phyloP scores from a whole-genome alignment of 2,113 vertebrate genomes.

The Eptesicus fuscus region DNA sequence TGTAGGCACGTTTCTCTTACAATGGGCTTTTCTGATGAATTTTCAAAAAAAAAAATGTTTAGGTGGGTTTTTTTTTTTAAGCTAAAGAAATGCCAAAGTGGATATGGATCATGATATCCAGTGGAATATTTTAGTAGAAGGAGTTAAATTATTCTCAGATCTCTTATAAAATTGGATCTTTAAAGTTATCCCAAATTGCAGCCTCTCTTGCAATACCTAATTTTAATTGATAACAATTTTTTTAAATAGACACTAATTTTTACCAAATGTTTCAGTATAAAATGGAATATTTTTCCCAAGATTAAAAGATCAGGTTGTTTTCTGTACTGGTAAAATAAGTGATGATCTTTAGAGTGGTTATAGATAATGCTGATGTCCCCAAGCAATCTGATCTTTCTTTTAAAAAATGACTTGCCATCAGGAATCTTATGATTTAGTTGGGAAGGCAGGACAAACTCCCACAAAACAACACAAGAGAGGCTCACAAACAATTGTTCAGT shows the following conservation, averaged over 20 bases:
- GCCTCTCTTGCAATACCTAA: background rate
- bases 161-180: constrained; percentile 36
- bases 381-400: background rate
- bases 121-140: background rate
- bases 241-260: constrained; percentile 23
- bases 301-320: constrained; percentile 18
- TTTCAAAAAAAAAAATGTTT: background rate
- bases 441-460: background rate
- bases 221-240: constrained; percentile 34
- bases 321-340: background rate
- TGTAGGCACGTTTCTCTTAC: background rate
- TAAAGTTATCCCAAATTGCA: constrained; percentile 16
- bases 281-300: background rate
- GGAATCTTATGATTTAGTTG: background rate
- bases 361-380: background rate
- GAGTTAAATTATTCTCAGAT: constrained; percentile 31
- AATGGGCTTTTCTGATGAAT: background rate
- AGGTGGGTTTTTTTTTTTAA: background rate
- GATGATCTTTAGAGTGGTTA: background rate
- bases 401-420: background rate
- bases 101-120: background rate
- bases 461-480: background rate
- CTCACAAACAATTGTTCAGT: background rate
- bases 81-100: constrained; percentile 20
- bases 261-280: constrained; percentile 39